These are phyloP conservation scores for Hoplostethus mediterraneus DNA, from an alignment of 2,797 vertebrate genomes.

Conservation along the genomic window DNA sequence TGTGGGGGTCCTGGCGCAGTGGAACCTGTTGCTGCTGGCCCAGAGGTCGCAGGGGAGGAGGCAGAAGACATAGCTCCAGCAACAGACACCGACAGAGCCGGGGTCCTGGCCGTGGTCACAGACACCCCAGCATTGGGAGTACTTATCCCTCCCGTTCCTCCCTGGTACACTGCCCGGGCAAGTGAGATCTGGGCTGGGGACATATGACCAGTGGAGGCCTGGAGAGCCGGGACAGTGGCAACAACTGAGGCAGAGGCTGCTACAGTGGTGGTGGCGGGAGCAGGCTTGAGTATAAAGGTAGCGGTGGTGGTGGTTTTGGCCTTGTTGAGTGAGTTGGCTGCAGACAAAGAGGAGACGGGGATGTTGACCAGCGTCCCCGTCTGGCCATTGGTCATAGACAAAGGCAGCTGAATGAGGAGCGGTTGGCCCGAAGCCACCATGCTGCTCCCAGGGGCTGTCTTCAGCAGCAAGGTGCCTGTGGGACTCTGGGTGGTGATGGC, in stretches of 20 bases:
- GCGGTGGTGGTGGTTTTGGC: slow-evolving; percentile 81
- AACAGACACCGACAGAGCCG: slow-evolving; percentile 79
- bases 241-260: slow-evolving; percentile 40
- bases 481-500: slow-evolving; percentile 81
- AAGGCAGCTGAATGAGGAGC: slow-evolving; percentile 85
- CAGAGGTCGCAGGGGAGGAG: slow-evolving; percentile 80
- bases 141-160: slow-evolving; percentile 80
- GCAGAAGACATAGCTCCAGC: slow-evolving; percentile 83
- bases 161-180: slow-evolving; percentile 82
- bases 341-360: slow-evolving; percentile 83
- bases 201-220: slow-evolving; percentile 69
- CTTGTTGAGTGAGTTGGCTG: slow-evolving; percentile 78
- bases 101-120: slow-evolving; percentile 81
- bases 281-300: slow-evolving; percentile 82
- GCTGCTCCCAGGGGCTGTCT: slow-evolving; percentile 70
- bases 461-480: slow-evolving; percentile 80
- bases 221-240: slow-evolving; percentile 67
- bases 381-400: slow-evolving; percentile 82
- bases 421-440: slow-evolving; percentile 88
- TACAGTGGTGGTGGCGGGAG: slow-evolving; percentile 60
- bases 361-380: slow-evolving; percentile 82
- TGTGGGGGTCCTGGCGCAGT: slow-evolving; percentile 82
- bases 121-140: slow-evolving; percentile 84
- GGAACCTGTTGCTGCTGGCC: slow-evolving; percentile 84
- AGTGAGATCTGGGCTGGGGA: slow-evolving; percentile 76